Conservation (phyloP, 2,113 vertebrate genomes). For the Pelobates fuscus region DNA sequence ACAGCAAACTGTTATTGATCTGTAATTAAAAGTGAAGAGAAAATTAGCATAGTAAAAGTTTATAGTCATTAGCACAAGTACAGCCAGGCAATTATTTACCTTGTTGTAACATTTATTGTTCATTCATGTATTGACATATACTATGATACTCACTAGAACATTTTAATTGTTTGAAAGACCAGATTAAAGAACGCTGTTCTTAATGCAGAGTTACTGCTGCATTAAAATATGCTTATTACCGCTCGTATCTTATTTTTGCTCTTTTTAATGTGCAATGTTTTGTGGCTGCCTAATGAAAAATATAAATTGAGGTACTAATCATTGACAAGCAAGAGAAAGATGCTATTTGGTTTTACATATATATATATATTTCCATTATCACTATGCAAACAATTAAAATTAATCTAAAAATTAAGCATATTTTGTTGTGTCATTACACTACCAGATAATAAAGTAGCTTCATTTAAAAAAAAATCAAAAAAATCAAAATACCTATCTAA, state of each 20-base stretch:
- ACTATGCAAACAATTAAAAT: constrained; percentile 5
- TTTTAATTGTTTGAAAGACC: constrained; percentile 63
- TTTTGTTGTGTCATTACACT: constrained; percentile 23
- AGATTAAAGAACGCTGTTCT: constrained; percentile 31
- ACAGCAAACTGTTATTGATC: constrained; percentile 80
- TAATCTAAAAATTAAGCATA: constrained; percentile 10
- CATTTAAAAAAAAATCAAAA: constrained; percentile 53
- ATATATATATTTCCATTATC: constrained; percentile 26
- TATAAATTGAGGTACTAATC: constrained; percentile 38
- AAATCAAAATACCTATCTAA: constrained; percentile 31
- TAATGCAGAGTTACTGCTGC: constrained; percentile 13
- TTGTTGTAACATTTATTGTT: constrained; percentile 73
- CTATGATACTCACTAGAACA: constrained; percentile 55
- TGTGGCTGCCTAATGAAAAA: constrained; percentile 34
- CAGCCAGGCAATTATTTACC: constrained; percentile 78
- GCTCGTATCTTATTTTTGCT: constrained; percentile 18
- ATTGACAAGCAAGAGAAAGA: constrained; percentile 31
- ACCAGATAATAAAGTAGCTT: too few relatives aligned
- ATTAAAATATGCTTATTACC: constrained; percentile 31
- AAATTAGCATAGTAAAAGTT: constrained; percentile 87
- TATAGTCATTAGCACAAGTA: constrained; percentile 76
- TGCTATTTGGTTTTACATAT: constrained; percentile 17
- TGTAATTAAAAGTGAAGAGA: constrained; percentile 82
- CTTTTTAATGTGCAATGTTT: constrained; percentile 7
- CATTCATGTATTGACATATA: constrained; percentile 70